These are phyloP conservation scores for Suncus etruscus DNA, from an alignment of 2,113 vertebrate species.

Conservation along the genomic window DNA sequence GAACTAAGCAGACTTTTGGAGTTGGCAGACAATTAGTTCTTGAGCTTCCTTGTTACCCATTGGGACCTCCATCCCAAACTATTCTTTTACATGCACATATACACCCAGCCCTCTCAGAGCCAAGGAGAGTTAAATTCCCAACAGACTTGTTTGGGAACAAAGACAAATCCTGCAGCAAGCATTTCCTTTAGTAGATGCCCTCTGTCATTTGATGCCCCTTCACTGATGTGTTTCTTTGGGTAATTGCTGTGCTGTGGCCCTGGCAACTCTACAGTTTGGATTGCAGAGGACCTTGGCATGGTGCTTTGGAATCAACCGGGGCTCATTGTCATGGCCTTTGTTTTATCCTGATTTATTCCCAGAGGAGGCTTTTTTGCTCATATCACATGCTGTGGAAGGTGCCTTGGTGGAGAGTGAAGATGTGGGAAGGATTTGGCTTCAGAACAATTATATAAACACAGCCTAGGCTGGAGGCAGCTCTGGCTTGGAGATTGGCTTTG, in stretches of 20 bases:
- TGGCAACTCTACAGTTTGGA: background rate
- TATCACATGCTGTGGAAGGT: constrained; percentile 53
- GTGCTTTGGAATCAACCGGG: constrained; percentile 63
- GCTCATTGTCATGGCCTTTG: constrained; percentile 79
- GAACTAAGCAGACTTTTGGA: constrained; percentile 50
- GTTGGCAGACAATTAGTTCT: constrained; percentile 49
- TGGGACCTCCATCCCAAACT: background rate
- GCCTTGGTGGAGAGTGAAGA: constrained; percentile 80
- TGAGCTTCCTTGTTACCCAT: background rate
- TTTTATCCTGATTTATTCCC: constrained; percentile 81
- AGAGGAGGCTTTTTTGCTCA: constrained; percentile 72
- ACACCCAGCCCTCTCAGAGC: background rate
- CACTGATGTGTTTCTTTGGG: constrained; percentile 65
- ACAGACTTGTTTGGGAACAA: constrained; percentile 59
- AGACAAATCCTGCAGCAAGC: constrained; percentile 57
- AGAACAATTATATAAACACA: constrained; percentile 69
- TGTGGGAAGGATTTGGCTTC: constrained; percentile 81
- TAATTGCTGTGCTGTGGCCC: constrained; percentile 63
- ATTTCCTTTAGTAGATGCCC: constrained; percentile 63
- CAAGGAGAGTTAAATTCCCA: constrained; percentile 45
- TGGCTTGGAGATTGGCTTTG: constrained; percentile 11
- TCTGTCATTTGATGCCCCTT: constrained; percentile 61
- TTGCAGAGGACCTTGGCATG: constrained; percentile 65
- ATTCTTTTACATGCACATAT: constrained; percentile 54
- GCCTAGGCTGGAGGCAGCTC: constrained; percentile 55